Evolutionary conservation across 2,113 vertebrate genomes (phyloP), one percentile per base, ranked within the genome.

Genomic region (Ammospiza nelsoni): DNA sequence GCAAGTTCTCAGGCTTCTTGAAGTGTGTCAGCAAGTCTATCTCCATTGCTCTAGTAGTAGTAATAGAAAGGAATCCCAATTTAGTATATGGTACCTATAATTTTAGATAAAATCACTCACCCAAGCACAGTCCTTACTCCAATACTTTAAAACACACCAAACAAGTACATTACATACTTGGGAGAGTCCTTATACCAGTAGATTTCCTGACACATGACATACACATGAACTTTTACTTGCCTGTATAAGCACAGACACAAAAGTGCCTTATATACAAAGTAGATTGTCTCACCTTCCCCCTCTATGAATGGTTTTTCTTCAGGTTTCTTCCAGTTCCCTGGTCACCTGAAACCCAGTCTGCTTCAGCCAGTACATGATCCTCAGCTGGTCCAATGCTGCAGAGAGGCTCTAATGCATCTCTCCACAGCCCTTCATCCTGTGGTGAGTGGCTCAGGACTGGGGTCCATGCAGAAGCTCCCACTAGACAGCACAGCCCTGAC

Each of bases 401-500:
- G 48, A 61, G 20, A 66, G 10, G 33, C 33, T 75, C 54, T 49
- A 52, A 22, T 0, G 2, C 17, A 6, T 35, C 39, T 5, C 27
- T 75, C 7, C 44, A 9, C 33, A 91, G 35, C 9, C 44, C 33
- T 46, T 62, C 29, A 15, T 9, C 8, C 33, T 54, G 20, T 18
- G 33, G 19, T 8, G 33, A 51, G 17, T 39, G 24, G 12, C 24
- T 58, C 57, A 81, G 51, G 9, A 4, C 0, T 16, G 15, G 23
- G 21, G 3, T 3, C 25, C 22, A 4, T 55, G 41, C 69, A 62
- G 55, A 71, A 74, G 9, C 9, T 78, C 33, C 31, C 8, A 10
- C 19, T 11, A 33, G 35, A 5, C 15, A 85, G 21, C 3, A 1
- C 1, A 16, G 55, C 16, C 35, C 51, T 8, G 4, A 1, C 8